Conservation (phyloP, 2,888 invertebrate genomes). For the Nemapogon koenigi region DNA sequence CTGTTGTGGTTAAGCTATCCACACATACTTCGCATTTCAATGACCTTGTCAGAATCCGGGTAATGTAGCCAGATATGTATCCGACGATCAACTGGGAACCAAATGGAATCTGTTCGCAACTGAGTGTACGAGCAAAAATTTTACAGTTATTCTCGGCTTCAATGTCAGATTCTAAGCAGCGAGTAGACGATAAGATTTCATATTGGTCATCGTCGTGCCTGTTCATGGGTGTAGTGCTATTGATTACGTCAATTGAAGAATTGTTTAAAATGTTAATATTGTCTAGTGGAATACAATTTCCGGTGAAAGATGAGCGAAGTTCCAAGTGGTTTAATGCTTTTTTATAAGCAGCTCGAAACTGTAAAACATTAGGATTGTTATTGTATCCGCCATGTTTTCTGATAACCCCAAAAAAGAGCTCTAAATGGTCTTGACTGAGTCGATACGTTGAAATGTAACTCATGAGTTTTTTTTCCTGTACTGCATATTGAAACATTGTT, state of each 20-base stretch:
- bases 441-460: constrained; percentile 10
- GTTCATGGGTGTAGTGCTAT: not conserved
- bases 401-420: constrained; percentile 17
- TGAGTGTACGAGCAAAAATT: no score
- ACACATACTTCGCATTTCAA: no score
- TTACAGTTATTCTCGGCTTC: no score
- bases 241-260: constrained; percentile 11
- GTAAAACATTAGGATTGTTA: constrained; percentile 17
- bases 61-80: no score
- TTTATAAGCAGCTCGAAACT: constrained; percentile 15
- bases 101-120: no score
- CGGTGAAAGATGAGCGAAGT: constrained; percentile 11
- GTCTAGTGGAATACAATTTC: constrained; percentile 17
- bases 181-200: no score
- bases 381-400: constrained; percentile 17
- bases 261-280: constrained; percentile 15
- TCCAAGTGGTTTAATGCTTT: constrained; percentile 17
- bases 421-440: constrained; percentile 17
- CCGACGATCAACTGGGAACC: no score
- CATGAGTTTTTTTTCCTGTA: constrained; percentile 8
- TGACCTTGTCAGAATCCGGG: no score
- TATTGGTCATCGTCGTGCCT: no score
- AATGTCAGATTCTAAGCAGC: no score
- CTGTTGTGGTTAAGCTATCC: no score
- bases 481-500: constrained; percentile 8